A percentile compares a stretch with the other conserved stretches of the same genome.
phyloP scores from a whole-genome alignment of 2,888 invertebrate species.

The Venustoraphidia nigricollis region DNA sequence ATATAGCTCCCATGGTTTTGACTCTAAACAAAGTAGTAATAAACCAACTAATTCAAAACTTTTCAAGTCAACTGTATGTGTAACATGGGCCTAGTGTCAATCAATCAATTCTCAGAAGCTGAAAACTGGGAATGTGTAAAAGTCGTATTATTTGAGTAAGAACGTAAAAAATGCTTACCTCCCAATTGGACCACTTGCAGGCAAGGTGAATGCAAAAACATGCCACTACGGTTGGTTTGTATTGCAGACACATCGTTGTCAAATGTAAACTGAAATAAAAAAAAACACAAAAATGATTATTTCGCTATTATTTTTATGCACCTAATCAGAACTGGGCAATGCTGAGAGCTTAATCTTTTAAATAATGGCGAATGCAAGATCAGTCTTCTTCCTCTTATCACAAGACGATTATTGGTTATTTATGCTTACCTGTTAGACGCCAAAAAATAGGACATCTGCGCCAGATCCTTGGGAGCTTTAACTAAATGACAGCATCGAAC shows the following conservation, averaged over 20 bases:
- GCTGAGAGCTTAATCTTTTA: too few species aligned
- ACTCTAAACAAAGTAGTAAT: too few species aligned
- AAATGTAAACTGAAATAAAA: constrained; percentile 67
- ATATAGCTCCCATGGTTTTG: too few species aligned
- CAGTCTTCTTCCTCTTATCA: too few species aligned
- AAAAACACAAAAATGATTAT: not conserved
- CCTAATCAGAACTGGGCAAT: not conserved
- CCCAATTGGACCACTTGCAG: constrained; percentile 96
- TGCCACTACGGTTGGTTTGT: constrained; percentile 90
- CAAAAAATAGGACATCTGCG: constrained; percentile 97
- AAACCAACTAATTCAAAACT: too few species aligned
- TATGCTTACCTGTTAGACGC: constrained; percentile 78
- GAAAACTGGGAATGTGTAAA: too few species aligned
- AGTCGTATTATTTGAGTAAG: too few species aligned
- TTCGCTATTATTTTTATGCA: not conserved
- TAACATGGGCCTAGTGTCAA: too few species aligned
- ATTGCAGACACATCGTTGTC: constrained; percentile 96
- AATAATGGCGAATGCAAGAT: too few species aligned
- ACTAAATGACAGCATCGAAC: constrained; percentile 38
- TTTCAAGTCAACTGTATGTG: too few species aligned
- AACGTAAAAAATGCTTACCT: constrained; percentile 38
- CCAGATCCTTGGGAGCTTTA: constrained; percentile 86
- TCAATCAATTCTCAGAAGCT: too few species aligned
- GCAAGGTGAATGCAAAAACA: constrained; percentile 97
- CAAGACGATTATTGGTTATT: constrained; percentile 4